A percentile compares a stretch with the other conserved stretches of the same genome.
Conservation (phyloP, 2,888 invertebrate genomes). For the Eilema caniola region DNA sequence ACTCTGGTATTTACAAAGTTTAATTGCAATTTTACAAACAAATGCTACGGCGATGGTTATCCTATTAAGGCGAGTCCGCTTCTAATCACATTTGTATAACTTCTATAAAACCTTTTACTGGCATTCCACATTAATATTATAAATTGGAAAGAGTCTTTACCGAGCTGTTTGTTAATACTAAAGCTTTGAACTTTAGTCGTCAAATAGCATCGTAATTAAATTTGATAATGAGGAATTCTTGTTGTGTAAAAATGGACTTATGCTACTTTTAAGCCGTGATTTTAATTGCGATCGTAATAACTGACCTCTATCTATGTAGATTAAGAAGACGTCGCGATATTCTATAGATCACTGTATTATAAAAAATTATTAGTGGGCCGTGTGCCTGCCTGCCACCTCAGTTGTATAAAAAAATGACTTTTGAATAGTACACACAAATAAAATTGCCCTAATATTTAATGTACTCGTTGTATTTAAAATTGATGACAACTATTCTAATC, state of each 20-base stretch:
- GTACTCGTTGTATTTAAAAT: too few species aligned
- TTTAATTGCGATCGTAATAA: too few species aligned
- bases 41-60: constrained; percentile 27
- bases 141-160: background rate
- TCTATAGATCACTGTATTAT: too few species aligned
- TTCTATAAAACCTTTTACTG: constrained; percentile 14
- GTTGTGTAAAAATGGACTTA: background rate
- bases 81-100: constrained; percentile 25
- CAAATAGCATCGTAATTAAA: background rate
- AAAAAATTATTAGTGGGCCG: too few species aligned
- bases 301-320: too few species aligned
- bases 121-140: constrained; percentile 15
- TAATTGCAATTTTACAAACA: constrained; percentile 44
- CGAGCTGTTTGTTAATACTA: background rate
- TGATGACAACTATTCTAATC: too few species aligned
- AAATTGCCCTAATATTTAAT: too few species aligned
- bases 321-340: too few species aligned
- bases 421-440: too few species aligned
- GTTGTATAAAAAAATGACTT: too few species aligned
- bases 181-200: background rate
- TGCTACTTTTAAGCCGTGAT: too few species aligned
- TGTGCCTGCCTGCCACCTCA: too few species aligned
- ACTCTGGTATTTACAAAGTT: constrained; percentile 39
- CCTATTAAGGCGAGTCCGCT: constrained; percentile 23
- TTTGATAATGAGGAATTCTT: background rate